Base-by-base conservation (phyloP, 2,888 invertebrate genomes). In the Nomada fabriciana region DNA sequence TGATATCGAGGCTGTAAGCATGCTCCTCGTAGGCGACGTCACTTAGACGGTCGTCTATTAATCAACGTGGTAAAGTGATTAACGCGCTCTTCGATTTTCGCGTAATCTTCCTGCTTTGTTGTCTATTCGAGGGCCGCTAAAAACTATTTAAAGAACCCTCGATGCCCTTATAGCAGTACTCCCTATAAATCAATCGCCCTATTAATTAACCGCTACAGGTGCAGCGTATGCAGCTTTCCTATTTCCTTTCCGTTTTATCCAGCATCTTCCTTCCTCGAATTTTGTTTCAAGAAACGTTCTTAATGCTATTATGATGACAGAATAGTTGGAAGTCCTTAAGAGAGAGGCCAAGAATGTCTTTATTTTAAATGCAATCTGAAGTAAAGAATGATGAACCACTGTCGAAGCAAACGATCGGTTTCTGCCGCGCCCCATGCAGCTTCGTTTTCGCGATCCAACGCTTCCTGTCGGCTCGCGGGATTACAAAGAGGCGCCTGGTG, bases 171-270 rank as follows among this genome's bases (percentile, higher is more conserved):
- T 69, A 78, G 60, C 61, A 52, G 50, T 71, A 36, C 18, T 50
- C 52, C 57, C 57, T 70, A 75, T 78, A 82, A 82, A 83, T 83
- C 74, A 83, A 78, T 82, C 82, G 71, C 25, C 59, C 57, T 78
- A 78, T 82, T 83, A 75, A 77, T 83, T 77, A 72, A 53, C 73
- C 71, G 53, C n/a, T 57, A 63, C 15, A 47, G 42, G 15, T 43
- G 15, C 29, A 3, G 42, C 5, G 11, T 47, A 2, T 43, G 18
- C 52, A 60, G 42, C 13, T 42, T 5, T 13, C 18, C 10, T 2
- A 23, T 10, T 53, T 42, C 71, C 52, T 59, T 20, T 29, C 52
- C 47, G 18, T 11, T 64, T 29, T 47, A 20, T n/a, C 9, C 3
- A 9, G 9, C 9, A 52, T 43, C 60, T 65, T 60, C 52, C 36